Percentiles rank a stretch among this genome's conserved stretches.
Evolutionary conservation across 2,888 invertebrate genomes (phyloP).

Genomic region (Crocallis elinguaria): DNA sequence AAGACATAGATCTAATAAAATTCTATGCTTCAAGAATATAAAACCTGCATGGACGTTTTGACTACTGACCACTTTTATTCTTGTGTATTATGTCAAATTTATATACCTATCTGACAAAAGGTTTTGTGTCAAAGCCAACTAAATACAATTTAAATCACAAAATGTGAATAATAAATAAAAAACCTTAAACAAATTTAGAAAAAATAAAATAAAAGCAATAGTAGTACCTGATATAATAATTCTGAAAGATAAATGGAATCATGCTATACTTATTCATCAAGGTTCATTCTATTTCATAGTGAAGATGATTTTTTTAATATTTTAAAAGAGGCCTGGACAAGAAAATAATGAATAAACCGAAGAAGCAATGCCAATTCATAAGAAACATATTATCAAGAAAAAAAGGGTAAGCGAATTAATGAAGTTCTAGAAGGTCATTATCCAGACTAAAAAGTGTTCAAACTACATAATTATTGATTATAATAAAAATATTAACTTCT

Average conservation of each 20-base stretch:
- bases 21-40: background rate
- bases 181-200: background rate
- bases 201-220: background rate
- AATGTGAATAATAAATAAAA: background rate
- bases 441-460: too few relatives aligned
- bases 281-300: background rate
- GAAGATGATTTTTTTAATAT: background rate
- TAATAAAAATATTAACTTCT: too few relatives aligned
- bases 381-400: conserved; percentile 47
- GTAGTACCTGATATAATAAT: background rate
- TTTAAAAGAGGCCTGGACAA: background rate
- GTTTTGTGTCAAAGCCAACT: background rate
- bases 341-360: conserved; percentile 40
- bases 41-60: background rate
- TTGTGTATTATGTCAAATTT: background rate
- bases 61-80: background rate
- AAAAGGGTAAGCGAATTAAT: conserved; percentile 17
- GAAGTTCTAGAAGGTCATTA: too few relatives aligned
- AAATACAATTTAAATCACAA: background rate
- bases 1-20: too few relatives aligned
- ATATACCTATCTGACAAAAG: background rate
- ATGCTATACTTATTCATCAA: background rate
- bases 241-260: too few relatives aligned
- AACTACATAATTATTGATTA: too few relatives aligned
- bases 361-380: conserved; percentile 50